Evolutionary conservation across 2,888 invertebrate species (phyloP).

Genomic region (Helicoverpa assulta): DNA sequence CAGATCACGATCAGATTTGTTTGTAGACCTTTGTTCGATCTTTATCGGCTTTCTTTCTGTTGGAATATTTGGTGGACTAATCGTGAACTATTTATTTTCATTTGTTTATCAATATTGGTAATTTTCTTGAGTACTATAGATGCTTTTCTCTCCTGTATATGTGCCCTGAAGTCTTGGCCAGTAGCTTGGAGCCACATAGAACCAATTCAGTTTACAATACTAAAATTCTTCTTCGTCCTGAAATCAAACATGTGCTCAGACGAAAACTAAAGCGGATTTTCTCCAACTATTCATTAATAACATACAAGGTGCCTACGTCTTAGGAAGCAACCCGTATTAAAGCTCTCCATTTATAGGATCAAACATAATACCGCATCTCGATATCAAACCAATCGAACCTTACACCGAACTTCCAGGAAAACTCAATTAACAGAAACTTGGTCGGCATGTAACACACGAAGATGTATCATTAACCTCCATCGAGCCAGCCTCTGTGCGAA

Average conservation of each 20-base stretch:
- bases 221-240: too few relatives aligned
- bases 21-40: constrained; percentile 58
- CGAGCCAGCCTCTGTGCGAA: constrained; percentile 59
- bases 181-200: too few relatives aligned
- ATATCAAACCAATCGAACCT: neutral
- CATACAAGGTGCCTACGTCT: neutral
- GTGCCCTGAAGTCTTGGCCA: neutral
- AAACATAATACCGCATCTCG: constrained; percentile 4
- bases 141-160: too few relatives aligned
- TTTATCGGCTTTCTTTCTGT: constrained; percentile 44
- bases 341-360: neutral
- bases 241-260: neutral
- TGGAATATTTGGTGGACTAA: constrained; percentile 25
- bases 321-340: constrained; percentile 2
- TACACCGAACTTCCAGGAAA: constrained; percentile 31
- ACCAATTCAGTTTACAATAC: too few relatives aligned
- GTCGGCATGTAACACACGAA: constrained; percentile 32
- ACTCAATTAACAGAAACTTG: constrained; percentile 49
- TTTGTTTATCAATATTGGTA: neutral
- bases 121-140: neutral
- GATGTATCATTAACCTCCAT: constrained; percentile 64
- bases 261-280: neutral
- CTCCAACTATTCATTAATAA: neutral
- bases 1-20: constrained; percentile 66
- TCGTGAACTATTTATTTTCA: constrained; percentile 19